Evolutionary conservation across 2,797 vertebrate species (phyloP).

Genomic region (Oreochromis grahami): DNA sequence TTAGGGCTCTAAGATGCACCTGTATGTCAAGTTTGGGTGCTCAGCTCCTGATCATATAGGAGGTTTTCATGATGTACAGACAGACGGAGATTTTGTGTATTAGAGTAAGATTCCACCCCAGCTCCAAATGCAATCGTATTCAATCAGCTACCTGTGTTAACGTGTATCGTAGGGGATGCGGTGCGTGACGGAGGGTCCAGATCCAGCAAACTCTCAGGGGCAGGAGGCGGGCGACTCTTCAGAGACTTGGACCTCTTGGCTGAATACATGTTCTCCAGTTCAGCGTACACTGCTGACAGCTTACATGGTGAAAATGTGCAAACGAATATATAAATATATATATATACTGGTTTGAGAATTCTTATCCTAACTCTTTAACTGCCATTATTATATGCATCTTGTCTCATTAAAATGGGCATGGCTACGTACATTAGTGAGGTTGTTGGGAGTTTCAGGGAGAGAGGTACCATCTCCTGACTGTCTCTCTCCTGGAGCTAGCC

Average conservation of each 20-base stretch:
- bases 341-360: conserved; percentile 24
- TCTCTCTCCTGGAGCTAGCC: conserved; percentile 89
- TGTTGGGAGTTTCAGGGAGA: conserved; percentile 95
- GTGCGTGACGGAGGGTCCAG: conserved; percentile 70
- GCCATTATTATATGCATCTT: neutral
- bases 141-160: conserved; percentile 68
- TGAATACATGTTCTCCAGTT: conserved; percentile 89
- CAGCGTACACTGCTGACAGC: conserved; percentile 94
- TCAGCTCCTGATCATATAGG: neutral
- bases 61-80: neutral
- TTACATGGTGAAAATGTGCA: conserved; percentile 53
- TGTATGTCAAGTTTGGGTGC: neutral
- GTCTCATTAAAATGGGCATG: neutral
- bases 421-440: conserved; percentile 90
- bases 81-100: neutral
- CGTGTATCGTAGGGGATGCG: conserved; percentile 66
- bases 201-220: conserved; percentile 70
- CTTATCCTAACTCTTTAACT: neutral
- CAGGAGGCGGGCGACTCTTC: conserved; percentile 80
- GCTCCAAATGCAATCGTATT: neutral
- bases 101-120: neutral
- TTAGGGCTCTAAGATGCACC: neutral
- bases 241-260: conserved; percentile 83
- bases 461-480: conserved; percentile 96
- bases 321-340: neutral